Evolutionary conservation across 2,113 vertebrate species (phyloP).

Genomic region (Myotis brandtii): DNA sequence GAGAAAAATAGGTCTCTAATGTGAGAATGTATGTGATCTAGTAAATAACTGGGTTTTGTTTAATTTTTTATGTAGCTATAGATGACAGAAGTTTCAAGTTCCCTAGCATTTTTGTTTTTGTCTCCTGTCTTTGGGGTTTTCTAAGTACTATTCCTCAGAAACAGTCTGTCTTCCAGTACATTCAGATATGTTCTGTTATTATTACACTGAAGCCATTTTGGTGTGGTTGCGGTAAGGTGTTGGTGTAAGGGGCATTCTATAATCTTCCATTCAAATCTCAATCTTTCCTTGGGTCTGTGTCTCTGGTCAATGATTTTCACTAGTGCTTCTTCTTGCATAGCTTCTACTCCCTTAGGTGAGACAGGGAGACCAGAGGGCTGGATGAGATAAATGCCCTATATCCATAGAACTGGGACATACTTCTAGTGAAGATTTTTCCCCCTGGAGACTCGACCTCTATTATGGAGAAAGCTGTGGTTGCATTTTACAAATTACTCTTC

Average conservation of each 20-base stretch:
- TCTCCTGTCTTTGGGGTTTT: background rate
- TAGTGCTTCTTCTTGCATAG: background rate
- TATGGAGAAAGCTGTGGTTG: background rate
- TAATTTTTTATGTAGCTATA: background rate
- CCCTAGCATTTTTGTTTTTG: background rate
- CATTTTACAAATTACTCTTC: background rate
- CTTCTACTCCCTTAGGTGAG: background rate
- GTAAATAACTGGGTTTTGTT: background rate
- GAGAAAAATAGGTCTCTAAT: background rate
- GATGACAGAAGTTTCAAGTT: background rate
- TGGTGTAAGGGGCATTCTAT: background rate
- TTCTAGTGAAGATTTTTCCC: background rate
- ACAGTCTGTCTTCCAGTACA: background rate
- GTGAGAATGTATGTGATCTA: slow-evolving; percentile 8
- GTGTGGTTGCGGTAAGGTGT: background rate
- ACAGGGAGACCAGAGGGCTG: background rate
- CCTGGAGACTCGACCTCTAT: background rate
- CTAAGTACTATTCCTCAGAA: background rate
- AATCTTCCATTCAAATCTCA: background rate
- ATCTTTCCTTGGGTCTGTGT: background rate
- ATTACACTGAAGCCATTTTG: background rate
- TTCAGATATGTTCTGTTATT: background rate
- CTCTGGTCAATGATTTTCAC: background rate
- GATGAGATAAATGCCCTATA: background rate
- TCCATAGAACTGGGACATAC: no score